Conservation (phyloP, 1,140 invertebrate genomes). For the Panagrolaimus sp. region DNA sequence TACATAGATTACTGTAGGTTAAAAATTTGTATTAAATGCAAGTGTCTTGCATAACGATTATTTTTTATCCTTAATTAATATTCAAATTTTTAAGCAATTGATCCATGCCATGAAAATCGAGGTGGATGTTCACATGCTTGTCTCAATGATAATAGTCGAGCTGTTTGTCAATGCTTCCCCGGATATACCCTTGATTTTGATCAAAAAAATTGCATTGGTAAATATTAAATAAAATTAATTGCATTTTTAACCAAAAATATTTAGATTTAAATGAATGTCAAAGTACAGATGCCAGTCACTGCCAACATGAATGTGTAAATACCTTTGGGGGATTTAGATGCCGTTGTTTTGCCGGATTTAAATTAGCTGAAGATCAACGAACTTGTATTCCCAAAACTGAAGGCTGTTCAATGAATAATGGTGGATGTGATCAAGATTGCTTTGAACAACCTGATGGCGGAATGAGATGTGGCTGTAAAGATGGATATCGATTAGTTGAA, state of each 20-base stretch:
- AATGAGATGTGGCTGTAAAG: constrained; percentile 60
- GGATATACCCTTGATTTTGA: constrained; percentile 61
- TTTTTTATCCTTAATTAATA: constrained; percentile 15
- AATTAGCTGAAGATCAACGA: constrained; percentile 39
- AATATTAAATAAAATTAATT: too few species aligned
- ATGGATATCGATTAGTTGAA: constrained; percentile 59
- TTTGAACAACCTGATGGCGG: constrained; percentile 41
- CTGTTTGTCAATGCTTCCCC: constrained; percentile 65
- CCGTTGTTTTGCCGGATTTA: constrained; percentile 42
- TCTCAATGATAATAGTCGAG: constrained; percentile 62
- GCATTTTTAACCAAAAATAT: too few species aligned
- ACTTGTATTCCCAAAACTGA: constrained; percentile 37
- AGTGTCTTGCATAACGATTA: too few species aligned
- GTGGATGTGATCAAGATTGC: constrained; percentile 60
- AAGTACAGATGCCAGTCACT: constrained; percentile 35
- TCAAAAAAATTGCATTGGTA: constrained; percentile 41
- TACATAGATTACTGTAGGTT: too few species aligned
- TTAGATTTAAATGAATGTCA: constrained; percentile 62
- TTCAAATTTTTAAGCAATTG: constrained; percentile 40
- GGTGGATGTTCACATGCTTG: constrained; percentile 33
- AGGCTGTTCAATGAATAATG: constrained; percentile 52
- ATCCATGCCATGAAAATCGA: constrained; percentile 30
- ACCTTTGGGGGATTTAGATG: constrained; percentile 39
- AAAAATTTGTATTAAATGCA: too few species aligned
- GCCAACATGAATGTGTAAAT: constrained; percentile 47